Base-by-base conservation (phyloP, 2,113 vertebrate species). In the Mirounga angustirostris region DNA sequence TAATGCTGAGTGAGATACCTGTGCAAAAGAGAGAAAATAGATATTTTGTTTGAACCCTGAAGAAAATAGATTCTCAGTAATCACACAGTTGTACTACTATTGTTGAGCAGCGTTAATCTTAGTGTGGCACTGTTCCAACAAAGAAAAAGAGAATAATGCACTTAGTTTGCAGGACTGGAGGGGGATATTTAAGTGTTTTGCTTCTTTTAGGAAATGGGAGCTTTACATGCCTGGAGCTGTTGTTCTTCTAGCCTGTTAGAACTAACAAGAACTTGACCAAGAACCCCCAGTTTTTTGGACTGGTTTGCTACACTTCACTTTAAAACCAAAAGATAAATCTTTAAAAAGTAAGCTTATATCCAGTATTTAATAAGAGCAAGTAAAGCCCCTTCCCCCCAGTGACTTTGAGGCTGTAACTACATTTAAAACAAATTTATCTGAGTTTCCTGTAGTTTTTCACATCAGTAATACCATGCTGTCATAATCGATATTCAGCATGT, bases 301-400 rank as follows among this genome's bases (percentile, higher is more conserved):
- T 59, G 3, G 56, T 96, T 95, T 93, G 7, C 40, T 93, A 9
- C 0, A 76, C 7, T 97, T 94, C 85, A 56, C 50, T 86, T 43
- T 82, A 97, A 87, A 58, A 63, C 15, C n/a, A 59, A 95, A 94
- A 85, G 22, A 82, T 26, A 88, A 85, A 63, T 92, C 56, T 91
- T 76, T 84, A 21, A 76, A 91, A 95, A 89, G 30, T 63, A 92
- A 81, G 40, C n/a, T 89, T 67, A 4, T 67, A 28, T 89, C 30
- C 7, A 33, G 21, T 63, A 28, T 67, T 91, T 94, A 86, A 54
- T 84, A 82, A 87, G 58, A 91, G 76, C 24, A 71, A 86, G 76
- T 61, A 89, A 94, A 89, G 5, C 22, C 40, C 22, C 15, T 28
- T 11, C 16, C 3, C 28, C 21, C 50, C 28, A 58, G 30, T 92